phyloP scores from a whole-genome alignment of 1,140 invertebrate species.

The Phymorhynchus buccinoides region DNA sequence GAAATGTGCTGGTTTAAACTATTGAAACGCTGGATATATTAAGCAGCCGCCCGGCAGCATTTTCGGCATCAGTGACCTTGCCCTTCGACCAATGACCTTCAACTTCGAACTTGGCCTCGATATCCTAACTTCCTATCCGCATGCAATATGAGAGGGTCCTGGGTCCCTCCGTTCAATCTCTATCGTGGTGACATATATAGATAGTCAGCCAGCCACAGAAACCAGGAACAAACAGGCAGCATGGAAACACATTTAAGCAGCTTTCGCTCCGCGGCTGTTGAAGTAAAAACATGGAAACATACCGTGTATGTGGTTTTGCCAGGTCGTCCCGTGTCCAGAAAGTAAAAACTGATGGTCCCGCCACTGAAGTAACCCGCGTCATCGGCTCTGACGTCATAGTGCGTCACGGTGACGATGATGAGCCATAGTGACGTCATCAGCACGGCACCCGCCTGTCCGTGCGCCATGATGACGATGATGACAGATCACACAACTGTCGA shows the following conservation, averaged over 20 bases:
- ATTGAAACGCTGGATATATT: too few relatives aligned
- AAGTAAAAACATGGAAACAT: not conserved
- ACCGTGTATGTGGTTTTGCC: not conserved
- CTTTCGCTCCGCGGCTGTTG: too few relatives aligned
- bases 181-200: not conserved
- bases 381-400: not conserved
- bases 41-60: not conserved
- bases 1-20: too few relatives aligned
- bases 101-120: too few relatives aligned
- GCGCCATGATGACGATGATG: not conserved
- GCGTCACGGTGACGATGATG: not conserved
- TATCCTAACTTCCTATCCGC: not conserved
- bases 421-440: not conserved
- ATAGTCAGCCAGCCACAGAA: not conserved
- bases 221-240: not conserved
- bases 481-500: too few relatives aligned
- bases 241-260: too few relatives aligned
- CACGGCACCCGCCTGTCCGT: not conserved
- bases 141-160: not conserved
- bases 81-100: too few relatives aligned
- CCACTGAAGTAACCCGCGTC: not conserved
- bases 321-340: not conserved
- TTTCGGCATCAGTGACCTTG: too few relatives aligned
- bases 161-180: too few relatives aligned
- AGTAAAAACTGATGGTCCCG: conserved; percentile 1